Evolutionary conservation across 2,888 invertebrate genomes (phyloP).

Genomic region (Philopedon plagiatum): DNA sequence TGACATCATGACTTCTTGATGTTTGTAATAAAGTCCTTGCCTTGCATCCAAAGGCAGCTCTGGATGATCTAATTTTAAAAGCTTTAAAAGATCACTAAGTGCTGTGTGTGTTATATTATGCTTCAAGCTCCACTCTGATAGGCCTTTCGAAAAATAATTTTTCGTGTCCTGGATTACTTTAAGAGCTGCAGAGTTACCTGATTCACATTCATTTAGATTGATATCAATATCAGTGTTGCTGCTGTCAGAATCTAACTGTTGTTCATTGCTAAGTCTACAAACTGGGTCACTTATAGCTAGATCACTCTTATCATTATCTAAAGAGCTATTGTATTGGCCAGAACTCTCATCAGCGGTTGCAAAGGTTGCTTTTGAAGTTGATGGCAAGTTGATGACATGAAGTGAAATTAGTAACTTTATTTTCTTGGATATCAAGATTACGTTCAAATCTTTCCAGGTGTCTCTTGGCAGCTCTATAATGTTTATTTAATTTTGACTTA

Average conservation of each 20-base stretch:
- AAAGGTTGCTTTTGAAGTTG: neutral
- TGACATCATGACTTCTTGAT: slow-evolving; percentile 26
- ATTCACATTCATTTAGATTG: neutral
- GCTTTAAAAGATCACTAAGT: slow-evolving; percentile 24
- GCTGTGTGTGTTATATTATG: slow-evolving; percentile 21
- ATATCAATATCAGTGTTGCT: neutral
- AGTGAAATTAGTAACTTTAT: neutral
- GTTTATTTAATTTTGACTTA: neutral
- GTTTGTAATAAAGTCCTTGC: slow-evolving; percentile 41
- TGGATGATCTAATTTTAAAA: slow-evolving; percentile 31
- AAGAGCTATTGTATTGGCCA: too few species aligned
- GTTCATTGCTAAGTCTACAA: neutral
- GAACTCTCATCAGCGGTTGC: too few species aligned
- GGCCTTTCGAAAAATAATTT: neutral
- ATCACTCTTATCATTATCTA: neutral
- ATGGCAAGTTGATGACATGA: neutral
- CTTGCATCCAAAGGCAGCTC: slow-evolving; percentile 39
- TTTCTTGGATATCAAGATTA: neutral
- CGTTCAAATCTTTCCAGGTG: neutral
- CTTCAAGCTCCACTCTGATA: slow-evolving; percentile 8
- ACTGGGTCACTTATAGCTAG: neutral
- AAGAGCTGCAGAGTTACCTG: neutral
- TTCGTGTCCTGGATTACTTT: neutral
- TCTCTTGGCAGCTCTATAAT: neutral
- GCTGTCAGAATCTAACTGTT: neutral